Evolutionary conservation across 1,140 invertebrate species (phyloP).

Genomic region (Sipha flava): DNA sequence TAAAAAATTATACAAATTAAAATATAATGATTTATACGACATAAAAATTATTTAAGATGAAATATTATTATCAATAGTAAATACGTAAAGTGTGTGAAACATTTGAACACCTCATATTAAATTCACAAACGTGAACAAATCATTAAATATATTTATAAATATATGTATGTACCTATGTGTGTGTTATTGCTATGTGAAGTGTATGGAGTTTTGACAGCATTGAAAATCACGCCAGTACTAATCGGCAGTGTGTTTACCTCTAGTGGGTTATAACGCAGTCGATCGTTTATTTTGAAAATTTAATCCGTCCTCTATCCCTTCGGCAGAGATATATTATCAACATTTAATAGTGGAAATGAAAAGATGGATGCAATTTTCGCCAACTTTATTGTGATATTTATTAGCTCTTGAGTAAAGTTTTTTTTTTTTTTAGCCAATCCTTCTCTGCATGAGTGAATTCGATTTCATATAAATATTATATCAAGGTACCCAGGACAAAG

Average conservation of each 20-base stretch:
- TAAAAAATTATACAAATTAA: too few relatives aligned
- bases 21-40: too few relatives aligned
- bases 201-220: neutral
- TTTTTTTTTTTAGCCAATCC: neutral
- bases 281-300: neutral
- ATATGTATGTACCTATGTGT: too few relatives aligned
- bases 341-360: neutral
- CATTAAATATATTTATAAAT: too few relatives aligned
- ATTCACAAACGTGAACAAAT: too few relatives aligned
- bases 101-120: too few relatives aligned
- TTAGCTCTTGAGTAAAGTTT: neutral
- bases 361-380: neutral
- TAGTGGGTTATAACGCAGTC: neutral
- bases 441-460: neutral
- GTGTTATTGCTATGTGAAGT: neutral
- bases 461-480: constrained; percentile 4
- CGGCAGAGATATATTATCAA: neutral
- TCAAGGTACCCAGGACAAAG: neutral
- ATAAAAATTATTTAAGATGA: too few relatives aligned
- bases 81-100: too few relatives aligned
- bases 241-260: neutral
- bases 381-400: neutral
- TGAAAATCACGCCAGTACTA: neutral
- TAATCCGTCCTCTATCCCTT: neutral
- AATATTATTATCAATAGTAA: too few relatives aligned